Base-by-base conservation (phyloP, 2,797 vertebrate species). In the Eupleurogrammus muticus region DNA sequence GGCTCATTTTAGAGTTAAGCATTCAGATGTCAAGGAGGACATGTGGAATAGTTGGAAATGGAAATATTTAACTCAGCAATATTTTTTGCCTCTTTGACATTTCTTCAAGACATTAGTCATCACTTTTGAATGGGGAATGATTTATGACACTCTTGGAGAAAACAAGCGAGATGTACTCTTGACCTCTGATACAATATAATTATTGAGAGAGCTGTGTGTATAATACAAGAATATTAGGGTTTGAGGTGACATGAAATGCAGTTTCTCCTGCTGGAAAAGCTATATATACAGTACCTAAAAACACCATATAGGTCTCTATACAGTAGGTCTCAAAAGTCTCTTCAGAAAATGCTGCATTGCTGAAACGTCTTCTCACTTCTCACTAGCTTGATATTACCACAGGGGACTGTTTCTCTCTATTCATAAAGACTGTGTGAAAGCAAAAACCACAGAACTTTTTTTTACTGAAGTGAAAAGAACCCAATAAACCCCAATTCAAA, bases 101-200 rank as follows among this genome's bases (percentile, higher is more conserved):
- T 38, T 63, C 57, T 42, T 64, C 10, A 1, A 46, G 48, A 61
- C 4, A 2, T 62, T 58, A 42, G 63, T 68, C 44, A 48, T 66
- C 24, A 4, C 13, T 70, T 69, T 74, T 57, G 24, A 52, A 60
- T 21, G 14, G 40, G 28, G 64, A 53, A 56, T 50, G 11, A 75
- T 65, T 75, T 55, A 72, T 3, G 9, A 14, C 8, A 10, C 57
- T 54, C 24, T 47, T 11, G 16, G 44, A 56, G 20, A 62, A 67
- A 73, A 49, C 46, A 35, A 52, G 20, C 1, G 1, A 38, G 76
- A 68, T 54, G 53, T 56, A 13, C 67, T 51, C 70, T 62, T 62
- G 72, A 70, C 52, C 73, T 66, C 56, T 67, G 28, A 75, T 80
- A 66, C 77, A 79, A 79, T 77, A 72, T 36, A 61, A 64, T 63